These are phyloP conservation scores for Lampris incognitus DNA, from an alignment of 2,113 vertebrate species.

Conservation along the genomic window DNA sequence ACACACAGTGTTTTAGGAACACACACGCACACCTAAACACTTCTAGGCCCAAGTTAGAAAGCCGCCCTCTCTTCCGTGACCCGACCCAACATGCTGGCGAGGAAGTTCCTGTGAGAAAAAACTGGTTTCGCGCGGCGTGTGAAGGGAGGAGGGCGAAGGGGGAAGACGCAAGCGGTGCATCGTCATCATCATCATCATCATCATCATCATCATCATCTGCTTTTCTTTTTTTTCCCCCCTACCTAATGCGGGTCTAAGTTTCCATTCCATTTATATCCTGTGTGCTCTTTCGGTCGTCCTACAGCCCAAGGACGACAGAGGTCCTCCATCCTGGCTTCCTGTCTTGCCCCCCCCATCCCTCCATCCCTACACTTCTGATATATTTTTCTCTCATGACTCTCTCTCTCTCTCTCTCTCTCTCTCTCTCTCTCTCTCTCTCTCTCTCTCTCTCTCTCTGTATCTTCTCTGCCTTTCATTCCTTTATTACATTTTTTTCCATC, in stretches of 20 bases:
- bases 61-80: constrained; percentile 23
- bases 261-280: constrained; percentile 83
- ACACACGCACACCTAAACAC: constrained; percentile 31
- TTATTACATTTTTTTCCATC: not conserved
- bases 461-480: not conserved
- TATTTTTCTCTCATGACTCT: not conserved
- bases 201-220: too few relatives aligned
- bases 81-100: constrained; percentile 39
- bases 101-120: constrained; percentile 81
- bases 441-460: not conserved
- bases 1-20: not conserved
- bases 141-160: constrained; percentile 59
- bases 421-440: not conserved
- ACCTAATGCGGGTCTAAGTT: constrained; percentile 70
- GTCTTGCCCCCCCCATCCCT: not conserved
- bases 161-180: constrained; percentile 66
- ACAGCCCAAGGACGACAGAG: constrained; percentile 2
- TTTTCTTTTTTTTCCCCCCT: constrained; percentile 45
- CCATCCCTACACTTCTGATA: not conserved
- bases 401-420: not conserved
- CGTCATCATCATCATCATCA: constrained; percentile 34
- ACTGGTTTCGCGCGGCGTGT: constrained; percentile 54
- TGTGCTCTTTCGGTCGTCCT: constrained; percentile 37
- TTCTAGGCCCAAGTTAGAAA: not conserved
- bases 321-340: constrained; percentile 14